Conservation (phyloP, 2,888 invertebrate genomes). For the Hypercompe scribonia region DNA sequence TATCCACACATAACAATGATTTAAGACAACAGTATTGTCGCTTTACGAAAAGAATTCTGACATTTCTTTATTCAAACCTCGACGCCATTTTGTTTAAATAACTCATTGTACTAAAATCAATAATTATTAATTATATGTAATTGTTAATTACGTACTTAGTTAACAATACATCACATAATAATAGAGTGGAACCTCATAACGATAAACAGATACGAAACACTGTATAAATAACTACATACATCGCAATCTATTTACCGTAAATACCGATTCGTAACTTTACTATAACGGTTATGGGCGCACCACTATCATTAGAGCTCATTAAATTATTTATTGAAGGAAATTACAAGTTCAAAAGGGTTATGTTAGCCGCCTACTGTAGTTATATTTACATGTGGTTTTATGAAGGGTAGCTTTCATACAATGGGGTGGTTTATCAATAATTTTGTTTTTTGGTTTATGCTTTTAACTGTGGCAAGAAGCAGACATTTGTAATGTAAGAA, state of each 20-base stretch:
- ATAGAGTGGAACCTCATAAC: constrained; percentile 17
- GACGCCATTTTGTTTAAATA: background rate
- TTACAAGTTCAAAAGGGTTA: constrained; percentile 34
- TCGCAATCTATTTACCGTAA: constrained; percentile 29
- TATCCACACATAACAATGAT: background rate
- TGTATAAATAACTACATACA: constrained; percentile 17
- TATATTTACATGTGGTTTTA: constrained; percentile 2
- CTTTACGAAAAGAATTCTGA: background rate
- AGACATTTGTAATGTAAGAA: background rate
- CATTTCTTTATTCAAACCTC: background rate
- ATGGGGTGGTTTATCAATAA: background rate
- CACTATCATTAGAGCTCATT: constrained; percentile 43
- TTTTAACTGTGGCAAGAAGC: background rate
- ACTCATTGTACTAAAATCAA: background rate
- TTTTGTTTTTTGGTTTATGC: background rate
- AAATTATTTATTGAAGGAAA: constrained; percentile 40
- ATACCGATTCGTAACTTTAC: constrained; percentile 13
- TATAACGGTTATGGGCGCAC: constrained; percentile 10
- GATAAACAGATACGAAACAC: constrained; percentile 9
- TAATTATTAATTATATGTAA: no score
- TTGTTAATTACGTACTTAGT: background rate
- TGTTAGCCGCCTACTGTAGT: constrained; percentile 20
- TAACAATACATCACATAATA: constrained; percentile 8
- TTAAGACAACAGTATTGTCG: background rate
- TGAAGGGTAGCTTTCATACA: constrained; percentile 6